phyloP scores from a whole-genome alignment of 92 coral and sea anemone genomes.

The Plumapathes pennacea region DNA sequence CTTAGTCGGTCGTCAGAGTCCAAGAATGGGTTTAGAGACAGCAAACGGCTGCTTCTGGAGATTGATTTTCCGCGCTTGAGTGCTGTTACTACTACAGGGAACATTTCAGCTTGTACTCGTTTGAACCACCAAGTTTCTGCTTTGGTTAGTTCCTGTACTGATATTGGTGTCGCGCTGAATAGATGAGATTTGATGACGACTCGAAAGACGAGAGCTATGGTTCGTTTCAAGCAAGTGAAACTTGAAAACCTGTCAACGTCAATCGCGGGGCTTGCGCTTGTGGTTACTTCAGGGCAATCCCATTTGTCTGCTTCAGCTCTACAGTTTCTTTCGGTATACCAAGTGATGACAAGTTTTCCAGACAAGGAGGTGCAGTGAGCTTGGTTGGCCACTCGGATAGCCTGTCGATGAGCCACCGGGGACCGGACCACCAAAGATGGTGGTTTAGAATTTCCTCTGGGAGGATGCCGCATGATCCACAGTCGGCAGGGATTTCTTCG shows the following conservation, averaged over 20 bases:
- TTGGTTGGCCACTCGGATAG: constrained; percentile 10
- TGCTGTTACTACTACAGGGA: constrained; percentile 2
- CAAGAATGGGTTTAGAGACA: constrained; percentile 35
- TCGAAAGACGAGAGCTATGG: too few relatives aligned
- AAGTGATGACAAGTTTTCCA: too few relatives aligned
- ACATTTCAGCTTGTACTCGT: constrained; percentile 18
- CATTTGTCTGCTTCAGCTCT: too few relatives aligned
- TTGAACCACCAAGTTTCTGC: constrained; percentile 25
- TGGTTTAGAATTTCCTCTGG: too few relatives aligned
- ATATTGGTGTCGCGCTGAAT: constrained; percentile 23
- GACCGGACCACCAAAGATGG: constrained; percentile 29
- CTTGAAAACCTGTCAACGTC: too few relatives aligned
- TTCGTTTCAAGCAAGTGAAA: too few relatives aligned
- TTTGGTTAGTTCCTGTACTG: constrained; percentile 18
- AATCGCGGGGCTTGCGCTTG: too few relatives aligned
- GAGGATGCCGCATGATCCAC: constrained; percentile 12
- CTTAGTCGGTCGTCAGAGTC: constrained; percentile 28
- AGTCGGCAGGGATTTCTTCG: constrained; percentile 33
- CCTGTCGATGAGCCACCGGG: constrained; percentile 6
- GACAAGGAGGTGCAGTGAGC: too few relatives aligned
- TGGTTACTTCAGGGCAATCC: too few relatives aligned
- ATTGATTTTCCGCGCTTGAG: constrained; percentile 7
- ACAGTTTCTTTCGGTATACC: too few relatives aligned
- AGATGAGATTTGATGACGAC: constrained; percentile 26
- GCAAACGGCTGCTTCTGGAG: constrained; percentile 2